Evolutionary conservation across 2,113 vertebrate genomes (phyloP).

Genomic region (Sinocyclocheilus maitianheensis): DNA sequence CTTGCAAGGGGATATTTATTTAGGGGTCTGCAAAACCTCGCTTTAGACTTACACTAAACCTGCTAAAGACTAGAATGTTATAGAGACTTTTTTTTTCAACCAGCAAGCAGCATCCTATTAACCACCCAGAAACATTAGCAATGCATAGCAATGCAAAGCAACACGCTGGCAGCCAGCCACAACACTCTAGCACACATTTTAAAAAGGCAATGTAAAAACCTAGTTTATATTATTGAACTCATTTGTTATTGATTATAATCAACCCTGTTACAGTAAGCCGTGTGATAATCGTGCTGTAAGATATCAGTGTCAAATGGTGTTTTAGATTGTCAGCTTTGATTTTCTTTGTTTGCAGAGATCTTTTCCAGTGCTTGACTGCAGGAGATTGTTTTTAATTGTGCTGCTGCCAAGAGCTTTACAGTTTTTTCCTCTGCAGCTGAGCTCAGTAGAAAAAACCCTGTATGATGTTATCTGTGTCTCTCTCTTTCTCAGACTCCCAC

Average conservation of each 20-base stretch:
- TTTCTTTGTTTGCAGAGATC: slow-evolving; percentile 5
- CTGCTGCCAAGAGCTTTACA: slow-evolving; percentile 23
- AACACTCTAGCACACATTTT: neutral
- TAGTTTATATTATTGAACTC: neutral
- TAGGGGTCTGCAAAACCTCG: neutral
- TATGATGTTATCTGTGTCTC: slow-evolving; percentile 3
- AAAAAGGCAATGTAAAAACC: neutral
- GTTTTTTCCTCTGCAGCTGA: slow-evolving; percentile 21
- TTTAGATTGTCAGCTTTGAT: slow-evolving; percentile 7
- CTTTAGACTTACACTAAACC: neutral
- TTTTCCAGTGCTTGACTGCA: neutral
- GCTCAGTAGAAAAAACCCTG: slow-evolving; percentile 17
- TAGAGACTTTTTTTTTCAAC: neutral
- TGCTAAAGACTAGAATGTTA: neutral
- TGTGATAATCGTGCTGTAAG: too few relatives aligned
- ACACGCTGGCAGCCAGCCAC: neutral
- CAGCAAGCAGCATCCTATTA: neutral
- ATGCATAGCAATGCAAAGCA: neutral
- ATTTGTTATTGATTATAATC: neutral
- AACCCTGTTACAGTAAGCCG: neutral
- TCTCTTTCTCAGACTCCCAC: slow-evolving; percentile 1
- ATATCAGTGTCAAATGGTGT: neutral
- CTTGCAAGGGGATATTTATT: neutral
- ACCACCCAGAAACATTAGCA: neutral
- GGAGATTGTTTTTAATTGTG: slow-evolving; percentile 32